phyloP scores from a whole-genome alignment of 1,140 invertebrate genomes.

The Drosophila parvula region DNA sequence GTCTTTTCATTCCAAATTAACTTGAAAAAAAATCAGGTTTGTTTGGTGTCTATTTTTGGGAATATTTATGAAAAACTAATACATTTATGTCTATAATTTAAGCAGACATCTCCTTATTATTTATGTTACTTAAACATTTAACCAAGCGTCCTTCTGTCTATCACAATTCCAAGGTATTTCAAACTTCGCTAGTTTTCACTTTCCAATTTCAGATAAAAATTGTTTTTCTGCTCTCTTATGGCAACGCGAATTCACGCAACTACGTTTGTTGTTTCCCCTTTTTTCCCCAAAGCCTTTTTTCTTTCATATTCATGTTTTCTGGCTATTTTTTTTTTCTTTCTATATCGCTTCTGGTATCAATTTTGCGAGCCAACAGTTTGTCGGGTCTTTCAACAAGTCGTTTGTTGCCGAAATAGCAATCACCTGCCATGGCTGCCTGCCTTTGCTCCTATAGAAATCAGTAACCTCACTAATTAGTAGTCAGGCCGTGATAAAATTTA shows the following conservation, averaged over 20 bases:
- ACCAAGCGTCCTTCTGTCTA: too few relatives aligned
- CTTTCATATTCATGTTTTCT: conserved; percentile 32
- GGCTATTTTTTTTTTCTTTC: conserved; percentile 29
- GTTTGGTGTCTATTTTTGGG: too few relatives aligned
- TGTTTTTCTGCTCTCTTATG: conserved; percentile 23
- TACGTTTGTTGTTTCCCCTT: conserved; percentile 26
- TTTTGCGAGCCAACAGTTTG: conserved; percentile 38
- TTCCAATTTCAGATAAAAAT: background rate
- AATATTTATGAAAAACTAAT: too few relatives aligned
- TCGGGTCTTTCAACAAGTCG: conserved; percentile 54
- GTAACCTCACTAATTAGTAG: conserved; percentile 28
- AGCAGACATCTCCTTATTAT: too few relatives aligned
- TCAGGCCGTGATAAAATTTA: conserved; percentile 18
- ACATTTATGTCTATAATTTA: too few relatives aligned
- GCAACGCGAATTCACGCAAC: conserved; percentile 33
- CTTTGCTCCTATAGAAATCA: conserved; percentile 2
- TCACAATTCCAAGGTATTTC: background rate
- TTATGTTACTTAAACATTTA: too few relatives aligned
- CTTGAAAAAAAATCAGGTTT: background rate
- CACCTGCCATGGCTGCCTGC: conserved; percentile 3
- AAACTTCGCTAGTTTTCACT: background rate
- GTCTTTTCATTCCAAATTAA: background rate
- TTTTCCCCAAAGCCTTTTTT: conserved; percentile 30
- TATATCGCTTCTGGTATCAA: conserved; percentile 35
- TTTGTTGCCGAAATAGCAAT: conserved; percentile 15